Evolutionary conservation across 2,113 vertebrate species (phyloP).

Genomic region (Pteruthius melanotis): DNA sequence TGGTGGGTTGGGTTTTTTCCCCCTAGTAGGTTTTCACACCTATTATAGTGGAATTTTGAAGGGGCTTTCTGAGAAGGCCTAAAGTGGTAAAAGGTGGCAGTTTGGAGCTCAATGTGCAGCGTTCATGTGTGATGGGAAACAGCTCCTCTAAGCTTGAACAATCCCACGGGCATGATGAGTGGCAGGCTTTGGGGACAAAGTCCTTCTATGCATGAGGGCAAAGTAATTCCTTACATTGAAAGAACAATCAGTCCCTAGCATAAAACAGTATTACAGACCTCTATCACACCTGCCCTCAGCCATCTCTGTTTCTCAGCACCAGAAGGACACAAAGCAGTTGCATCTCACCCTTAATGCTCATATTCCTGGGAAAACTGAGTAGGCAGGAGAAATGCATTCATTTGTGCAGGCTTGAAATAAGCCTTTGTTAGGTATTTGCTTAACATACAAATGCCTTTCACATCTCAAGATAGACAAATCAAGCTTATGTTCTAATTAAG

Average conservation of each 20-base stretch:
- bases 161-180: not conserved
- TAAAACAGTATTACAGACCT: not conserved
- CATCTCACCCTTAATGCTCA: not conserved
- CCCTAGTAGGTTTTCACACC: not conserved
- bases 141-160: not conserved
- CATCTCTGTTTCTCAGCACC: not conserved
- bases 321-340: not conserved
- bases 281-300: not conserved
- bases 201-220: not conserved
- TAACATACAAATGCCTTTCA: constrained; percentile 6
- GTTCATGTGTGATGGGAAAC: not conserved
- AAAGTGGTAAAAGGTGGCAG: not conserved
- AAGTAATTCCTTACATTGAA: not conserved
- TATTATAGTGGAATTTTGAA: not conserved
- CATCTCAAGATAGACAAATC: not conserved
- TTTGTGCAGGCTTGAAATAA: not conserved
- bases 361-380: not conserved
- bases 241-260: not conserved
- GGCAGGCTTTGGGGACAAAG: not conserved
- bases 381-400: not conserved
- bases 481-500: not conserved
- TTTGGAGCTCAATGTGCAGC: not conserved
- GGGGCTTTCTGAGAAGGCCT: not conserved
- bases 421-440: not conserved
- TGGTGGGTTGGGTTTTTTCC: not conserved